Percentiles rank a stretch among this genome's conserved stretches.
These are phyloP conservation scores for Trematocara nigrifrons DNA, from an alignment of 2,113 vertebrate genomes.

Conservation along the genomic window DNA sequence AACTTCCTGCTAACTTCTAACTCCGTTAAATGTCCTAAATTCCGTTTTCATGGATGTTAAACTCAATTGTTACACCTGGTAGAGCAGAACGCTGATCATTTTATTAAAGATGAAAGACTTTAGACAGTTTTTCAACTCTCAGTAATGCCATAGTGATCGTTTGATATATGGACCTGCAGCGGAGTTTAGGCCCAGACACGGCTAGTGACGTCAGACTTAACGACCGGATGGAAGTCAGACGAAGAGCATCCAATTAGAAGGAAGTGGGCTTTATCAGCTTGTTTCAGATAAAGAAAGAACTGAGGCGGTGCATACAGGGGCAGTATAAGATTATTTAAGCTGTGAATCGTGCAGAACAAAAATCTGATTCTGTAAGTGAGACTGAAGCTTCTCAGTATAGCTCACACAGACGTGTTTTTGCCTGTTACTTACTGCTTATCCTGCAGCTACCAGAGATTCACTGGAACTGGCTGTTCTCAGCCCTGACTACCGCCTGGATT, in stretches of 20 bases:
- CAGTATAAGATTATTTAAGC: not conserved
- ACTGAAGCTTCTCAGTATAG: not conserved
- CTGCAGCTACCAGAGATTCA: not conserved
- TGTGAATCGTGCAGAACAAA: not conserved
- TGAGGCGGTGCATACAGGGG: not conserved
- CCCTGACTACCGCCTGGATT: not conserved
- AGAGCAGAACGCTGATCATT: too few relatives aligned
- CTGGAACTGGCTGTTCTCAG: not conserved
- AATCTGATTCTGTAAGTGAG: not conserved
- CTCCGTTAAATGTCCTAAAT: too few relatives aligned
- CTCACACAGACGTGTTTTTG: not conserved
- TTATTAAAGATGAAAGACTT: too few relatives aligned
- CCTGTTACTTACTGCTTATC: not conserved
- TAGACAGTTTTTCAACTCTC: too few relatives aligned
- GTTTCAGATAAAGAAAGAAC: fast-evolving
- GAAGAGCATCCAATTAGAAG: not conserved
- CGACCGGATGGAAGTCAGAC: not conserved
- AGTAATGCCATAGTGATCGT: too few relatives aligned
- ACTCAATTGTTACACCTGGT: too few relatives aligned
- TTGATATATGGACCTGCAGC: too few relatives aligned
- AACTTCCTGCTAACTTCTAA: too few relatives aligned
- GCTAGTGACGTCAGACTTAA: too few relatives aligned
- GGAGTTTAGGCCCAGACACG: too few relatives aligned
- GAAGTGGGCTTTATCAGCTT: fast-evolving
- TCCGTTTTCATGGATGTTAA: too few relatives aligned